Evolutionary conservation across 2,113 vertebrate species (phyloP), one percentile per base, ranked within the genome.

Genomic region (Albula goreensis): DNA sequence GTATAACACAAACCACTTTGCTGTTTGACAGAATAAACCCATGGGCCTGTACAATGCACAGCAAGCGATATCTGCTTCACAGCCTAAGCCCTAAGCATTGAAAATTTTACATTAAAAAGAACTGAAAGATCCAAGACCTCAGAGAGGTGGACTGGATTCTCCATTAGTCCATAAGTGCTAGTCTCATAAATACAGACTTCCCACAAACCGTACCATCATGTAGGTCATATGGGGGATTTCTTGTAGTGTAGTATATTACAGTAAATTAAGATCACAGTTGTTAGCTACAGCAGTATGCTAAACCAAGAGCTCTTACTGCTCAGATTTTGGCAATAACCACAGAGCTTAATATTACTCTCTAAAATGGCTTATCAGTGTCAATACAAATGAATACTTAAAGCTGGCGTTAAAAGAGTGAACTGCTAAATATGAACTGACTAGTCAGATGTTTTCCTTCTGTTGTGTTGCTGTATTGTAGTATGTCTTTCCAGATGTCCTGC

Each of bases 351-450:
- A 80, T 52, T 53, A 48, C 51, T 82, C 81, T 25, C 63, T 78
- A 83, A n/a, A 78, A 86, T 86, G 66, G 85, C 85, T 86, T 78
- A 81, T 82, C 48, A 83, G 85, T 78, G 63, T 83, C 66, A 78
- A 78, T 57, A 78, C 25, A 86, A 86, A 83, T 83, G 50, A 83
- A 78, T 83, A 77, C 17, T 50, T 77, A 31, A 86, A 86, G 60
- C 85, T 74, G 80, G 81, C 66, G 50, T 83, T 11, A 12, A 50
- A 81, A 78, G 66, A 86, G 66, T 56, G 52, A 83, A 83, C 19
- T 83, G 52, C 51, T 22, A 25, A n/a, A 77, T 17, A n/a, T 17
- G 25, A 81, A 48, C 4, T 41, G 50, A 50, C 3, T 66, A 12
- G 12, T 82, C 15, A 19, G 11, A 31, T 31, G 70, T 74, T 22